Evolutionary conservation across 2,888 invertebrate genomes (phyloP).

Genomic region (Campopleginae sp.): DNA sequence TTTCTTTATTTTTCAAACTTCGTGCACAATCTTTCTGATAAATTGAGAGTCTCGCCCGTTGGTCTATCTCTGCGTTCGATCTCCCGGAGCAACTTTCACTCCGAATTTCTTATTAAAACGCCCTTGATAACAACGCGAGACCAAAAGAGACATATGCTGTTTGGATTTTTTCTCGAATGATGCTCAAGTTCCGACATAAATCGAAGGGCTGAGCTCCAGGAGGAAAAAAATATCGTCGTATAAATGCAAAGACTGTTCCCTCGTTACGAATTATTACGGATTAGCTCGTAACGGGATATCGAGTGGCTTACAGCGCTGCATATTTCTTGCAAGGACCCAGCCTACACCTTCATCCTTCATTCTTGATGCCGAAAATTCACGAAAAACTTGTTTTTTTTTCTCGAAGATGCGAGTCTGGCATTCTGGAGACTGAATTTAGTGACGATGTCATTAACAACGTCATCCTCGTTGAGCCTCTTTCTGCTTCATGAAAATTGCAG

Average conservation of each 20-base stretch:
- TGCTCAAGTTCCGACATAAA: constrained; percentile 37
- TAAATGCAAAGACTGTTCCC: constrained; percentile 61
- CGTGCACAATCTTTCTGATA: neutral
- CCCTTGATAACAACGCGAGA: neutral
- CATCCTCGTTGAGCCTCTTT: neutral
- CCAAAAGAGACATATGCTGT: neutral
- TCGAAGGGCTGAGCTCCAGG: neutral
- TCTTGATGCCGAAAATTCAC: neutral
- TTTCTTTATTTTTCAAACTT: neutral
- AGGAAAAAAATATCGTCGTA: constrained; percentile 46
- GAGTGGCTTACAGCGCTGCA: constrained; percentile 24
- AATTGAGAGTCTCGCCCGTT: neutral
- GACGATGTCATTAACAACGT: neutral
- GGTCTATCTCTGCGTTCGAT: neutral
- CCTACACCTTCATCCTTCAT: neutral
- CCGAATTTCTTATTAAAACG: neutral
- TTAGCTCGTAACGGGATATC: constrained; percentile 33
- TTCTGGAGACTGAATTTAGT: neutral
- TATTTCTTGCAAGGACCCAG: neutral
- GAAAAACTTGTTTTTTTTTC: neutral
- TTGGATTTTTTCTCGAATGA: neutral
- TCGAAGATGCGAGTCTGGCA: neutral
- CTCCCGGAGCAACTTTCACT: neutral
- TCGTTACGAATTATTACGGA: constrained; percentile 45
- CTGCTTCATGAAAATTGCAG: neutral